Evolutionary conservation across 2,113 vertebrate genomes (phyloP).

Genomic region (Gulo gulo): DNA sequence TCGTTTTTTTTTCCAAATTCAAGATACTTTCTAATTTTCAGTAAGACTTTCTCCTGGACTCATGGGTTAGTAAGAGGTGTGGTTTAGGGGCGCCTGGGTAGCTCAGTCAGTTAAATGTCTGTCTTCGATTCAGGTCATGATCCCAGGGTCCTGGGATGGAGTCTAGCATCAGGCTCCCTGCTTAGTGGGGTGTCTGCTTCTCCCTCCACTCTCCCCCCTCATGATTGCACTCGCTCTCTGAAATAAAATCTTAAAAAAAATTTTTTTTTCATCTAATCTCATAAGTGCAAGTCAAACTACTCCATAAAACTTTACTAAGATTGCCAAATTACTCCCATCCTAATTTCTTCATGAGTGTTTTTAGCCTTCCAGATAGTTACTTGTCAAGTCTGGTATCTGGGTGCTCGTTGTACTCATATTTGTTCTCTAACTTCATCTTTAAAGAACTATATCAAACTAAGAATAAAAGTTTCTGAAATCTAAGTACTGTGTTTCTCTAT

Average conservation of each 20-base stretch:
- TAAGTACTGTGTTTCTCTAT: background rate
- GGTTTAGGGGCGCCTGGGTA: background rate
- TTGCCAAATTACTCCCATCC: background rate
- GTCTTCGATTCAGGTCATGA: background rate
- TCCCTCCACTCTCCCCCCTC: background rate
- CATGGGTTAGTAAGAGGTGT: background rate
- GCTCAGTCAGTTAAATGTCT: background rate
- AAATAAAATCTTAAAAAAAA: background rate
- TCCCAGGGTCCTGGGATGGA: background rate
- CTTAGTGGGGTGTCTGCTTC: background rate
- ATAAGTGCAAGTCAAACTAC: background rate
- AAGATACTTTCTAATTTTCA: background rate
- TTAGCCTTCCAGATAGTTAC: background rate
- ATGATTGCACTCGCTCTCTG: background rate
- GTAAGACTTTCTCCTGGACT: background rate
- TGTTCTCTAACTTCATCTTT: background rate
- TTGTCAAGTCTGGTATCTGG: background rate
- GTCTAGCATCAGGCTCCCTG: too few relatives aligned
- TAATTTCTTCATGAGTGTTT: background rate
- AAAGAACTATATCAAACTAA: background rate
- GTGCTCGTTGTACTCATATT: background rate
- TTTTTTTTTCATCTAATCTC: background rate
- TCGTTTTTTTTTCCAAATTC: background rate
- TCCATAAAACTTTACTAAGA: background rate
- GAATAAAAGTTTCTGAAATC: slow-evolving; percentile 1